These are phyloP conservation scores for Anisognathus igniventris DNA, from an alignment of 2,797 vertebrate species.

Conservation along the genomic window DNA sequence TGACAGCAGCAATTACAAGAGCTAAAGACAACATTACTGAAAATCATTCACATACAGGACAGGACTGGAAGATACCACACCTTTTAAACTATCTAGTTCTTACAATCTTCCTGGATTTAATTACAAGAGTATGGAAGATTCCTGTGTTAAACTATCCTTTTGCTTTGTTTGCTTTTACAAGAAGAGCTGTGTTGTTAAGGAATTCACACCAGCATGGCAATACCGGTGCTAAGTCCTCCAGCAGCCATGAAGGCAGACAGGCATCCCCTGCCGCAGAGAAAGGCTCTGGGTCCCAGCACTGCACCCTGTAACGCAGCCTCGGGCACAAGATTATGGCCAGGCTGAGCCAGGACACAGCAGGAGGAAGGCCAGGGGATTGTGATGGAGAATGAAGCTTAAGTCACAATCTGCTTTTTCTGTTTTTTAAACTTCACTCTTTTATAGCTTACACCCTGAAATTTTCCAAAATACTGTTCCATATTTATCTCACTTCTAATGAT, in stretches of 20 bases:
- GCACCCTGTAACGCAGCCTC: not conserved
- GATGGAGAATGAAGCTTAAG: not conserved
- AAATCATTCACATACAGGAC: not conserved
- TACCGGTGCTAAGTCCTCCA: not conserved
- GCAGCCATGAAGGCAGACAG: accelerated
- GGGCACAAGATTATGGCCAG: not conserved
- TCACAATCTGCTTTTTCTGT: not conserved
- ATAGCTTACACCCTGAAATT: not conserved
- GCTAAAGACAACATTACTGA: not conserved
- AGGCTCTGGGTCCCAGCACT: not conserved
- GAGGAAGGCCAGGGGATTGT: accelerated
- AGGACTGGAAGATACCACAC: not conserved
- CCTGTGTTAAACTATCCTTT: not conserved
- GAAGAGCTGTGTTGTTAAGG: not conserved
- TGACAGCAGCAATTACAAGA: not conserved
- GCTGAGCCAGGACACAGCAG: not conserved
- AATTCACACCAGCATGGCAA: not conserved
- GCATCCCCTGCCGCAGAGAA: not conserved
- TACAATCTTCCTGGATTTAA: not conserved
- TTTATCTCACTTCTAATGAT: not conserved
- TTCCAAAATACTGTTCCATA: not conserved
- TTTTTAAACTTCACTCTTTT: not conserved
- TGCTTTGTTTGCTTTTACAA: not conserved
- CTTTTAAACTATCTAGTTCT: not conserved
- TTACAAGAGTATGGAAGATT: not conserved